These are phyloP conservation scores for Acanthurus tractus DNA, from an alignment of 2,797 vertebrate genomes.

Conservation along the genomic window DNA sequence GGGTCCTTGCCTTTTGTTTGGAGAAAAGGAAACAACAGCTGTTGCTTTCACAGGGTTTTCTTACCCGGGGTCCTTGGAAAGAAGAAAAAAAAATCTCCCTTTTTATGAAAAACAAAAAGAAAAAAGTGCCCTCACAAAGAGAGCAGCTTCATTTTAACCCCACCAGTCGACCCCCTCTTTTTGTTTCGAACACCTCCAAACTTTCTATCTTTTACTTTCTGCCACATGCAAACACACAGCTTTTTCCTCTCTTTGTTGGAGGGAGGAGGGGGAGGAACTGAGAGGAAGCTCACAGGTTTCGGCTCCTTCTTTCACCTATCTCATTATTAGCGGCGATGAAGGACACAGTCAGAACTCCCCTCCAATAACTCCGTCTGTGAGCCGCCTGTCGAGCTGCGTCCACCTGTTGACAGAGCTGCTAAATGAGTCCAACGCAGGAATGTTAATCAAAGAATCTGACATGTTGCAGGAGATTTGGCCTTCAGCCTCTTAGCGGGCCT, in stretches of 20 bases:
- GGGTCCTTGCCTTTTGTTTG: slow-evolving; percentile 81
- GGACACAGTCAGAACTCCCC: slow-evolving; percentile 84
- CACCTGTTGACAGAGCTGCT: slow-evolving; percentile 88
- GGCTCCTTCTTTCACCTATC: slow-evolving; percentile 80
- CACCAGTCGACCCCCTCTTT: slow-evolving; percentile 57
- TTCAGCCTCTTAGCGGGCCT: slow-evolving; percentile 71
- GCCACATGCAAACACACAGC: slow-evolving; percentile 1
- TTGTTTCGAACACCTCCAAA: slow-evolving; percentile 47
- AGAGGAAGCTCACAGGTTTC: slow-evolving; percentile 55
- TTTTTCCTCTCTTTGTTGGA: slow-evolving; percentile 4
- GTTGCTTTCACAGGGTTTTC: slow-evolving; percentile 93
- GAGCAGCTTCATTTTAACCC: slow-evolving; percentile 81
- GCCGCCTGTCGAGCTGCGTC: slow-evolving; percentile 78
- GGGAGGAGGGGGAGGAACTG: neutral
- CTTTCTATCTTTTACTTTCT: slow-evolving; percentile 21
- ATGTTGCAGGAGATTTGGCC: slow-evolving; percentile 68
- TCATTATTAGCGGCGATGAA: slow-evolving; percentile 88
- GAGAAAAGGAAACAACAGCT: slow-evolving; percentile 90
- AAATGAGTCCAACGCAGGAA: slow-evolving; percentile 78
- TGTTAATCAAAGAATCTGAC: slow-evolving; percentile 84
- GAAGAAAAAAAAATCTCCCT: slow-evolving; percentile 60
- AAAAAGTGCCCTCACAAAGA: slow-evolving; percentile 74
- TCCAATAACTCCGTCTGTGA: slow-evolving; percentile 82
- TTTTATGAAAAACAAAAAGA: slow-evolving; percentile 46
- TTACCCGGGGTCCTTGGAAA: slow-evolving; percentile 85